These are phyloP conservation scores for Zaprionus vittiger DNA, from an alignment of 1,140 invertebrate species.

Conservation along the genomic window DNA sequence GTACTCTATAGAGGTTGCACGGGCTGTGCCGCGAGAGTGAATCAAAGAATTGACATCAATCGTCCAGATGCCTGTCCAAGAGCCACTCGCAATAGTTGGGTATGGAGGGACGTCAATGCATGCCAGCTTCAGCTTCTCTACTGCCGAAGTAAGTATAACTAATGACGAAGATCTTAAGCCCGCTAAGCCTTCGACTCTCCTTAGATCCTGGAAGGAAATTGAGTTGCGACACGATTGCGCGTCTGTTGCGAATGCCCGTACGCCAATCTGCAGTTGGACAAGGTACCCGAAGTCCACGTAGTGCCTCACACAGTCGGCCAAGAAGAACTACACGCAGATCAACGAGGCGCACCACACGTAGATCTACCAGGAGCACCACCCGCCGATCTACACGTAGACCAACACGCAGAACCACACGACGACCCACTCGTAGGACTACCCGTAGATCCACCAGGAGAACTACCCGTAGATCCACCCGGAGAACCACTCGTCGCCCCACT, in stretches of 20 bases:
- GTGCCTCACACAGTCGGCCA: neutral
- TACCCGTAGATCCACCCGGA: neutral
- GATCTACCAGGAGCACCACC: neutral
- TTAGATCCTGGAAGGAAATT: conserved; percentile 20
- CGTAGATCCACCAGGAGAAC: neutral
- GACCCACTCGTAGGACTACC: neutral
- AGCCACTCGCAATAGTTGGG: neutral
- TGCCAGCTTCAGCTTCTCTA: conserved; percentile 29
- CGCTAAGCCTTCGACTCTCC: no score
- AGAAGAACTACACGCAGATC: neutral
- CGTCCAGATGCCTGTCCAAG: conserved; percentile 35
- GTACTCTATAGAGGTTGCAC: conserved; percentile 30
- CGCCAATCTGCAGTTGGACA: neutral
- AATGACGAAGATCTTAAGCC: neutral
- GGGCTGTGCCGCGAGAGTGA: conserved; percentile 3
- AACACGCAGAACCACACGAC: neutral
- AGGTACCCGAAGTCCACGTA: neutral
- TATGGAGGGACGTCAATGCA: conserved; percentile 12
- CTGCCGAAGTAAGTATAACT: conserved; percentile 26
- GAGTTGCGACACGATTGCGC: conserved; percentile 14
- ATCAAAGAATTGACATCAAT: conserved; percentile 29
- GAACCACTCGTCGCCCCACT: no score
- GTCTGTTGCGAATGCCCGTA: conserved; percentile 2
- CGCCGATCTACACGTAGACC: neutral
- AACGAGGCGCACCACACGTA: neutral